Conservation (phyloP, 1,140 invertebrate species). For the Camponotus vicinus region DNA sequence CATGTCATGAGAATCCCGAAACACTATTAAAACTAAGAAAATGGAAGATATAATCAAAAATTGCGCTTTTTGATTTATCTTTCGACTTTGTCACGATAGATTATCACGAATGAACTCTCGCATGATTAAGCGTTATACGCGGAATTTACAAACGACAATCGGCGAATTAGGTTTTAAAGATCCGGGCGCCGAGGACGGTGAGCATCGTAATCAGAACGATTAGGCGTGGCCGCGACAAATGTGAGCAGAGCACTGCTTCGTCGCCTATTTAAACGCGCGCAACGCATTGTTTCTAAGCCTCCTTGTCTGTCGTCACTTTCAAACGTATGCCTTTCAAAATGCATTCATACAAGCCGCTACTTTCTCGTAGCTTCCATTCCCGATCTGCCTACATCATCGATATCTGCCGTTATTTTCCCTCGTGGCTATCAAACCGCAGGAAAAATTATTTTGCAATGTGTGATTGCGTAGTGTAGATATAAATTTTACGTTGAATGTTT, state of each 20-base stretch:
- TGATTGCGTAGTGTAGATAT: background rate
- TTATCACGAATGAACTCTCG: conserved; percentile 10
- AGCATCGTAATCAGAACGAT: conserved; percentile 78
- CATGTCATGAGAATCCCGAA: background rate
- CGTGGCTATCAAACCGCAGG: background rate
- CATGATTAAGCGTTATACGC: conserved; percentile 17
- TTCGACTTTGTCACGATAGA: background rate
- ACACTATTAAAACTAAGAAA: background rate
- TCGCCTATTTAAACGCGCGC: conserved; percentile 60
- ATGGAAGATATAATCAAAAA: background rate
- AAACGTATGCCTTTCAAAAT: conserved; percentile 34
- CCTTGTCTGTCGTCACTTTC: conserved; percentile 58
- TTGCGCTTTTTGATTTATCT: background rate
- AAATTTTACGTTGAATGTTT: conserved; percentile 26
- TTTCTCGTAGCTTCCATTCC: conserved; percentile 62
- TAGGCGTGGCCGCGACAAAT: conserved; percentile 78
- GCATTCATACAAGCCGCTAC: conserved; percentile 43
- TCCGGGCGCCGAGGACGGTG: conserved; percentile 62
- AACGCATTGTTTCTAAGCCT: conserved; percentile 64
- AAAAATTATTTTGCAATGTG: conserved; percentile 10
- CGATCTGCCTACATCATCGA: conserved; percentile 48
- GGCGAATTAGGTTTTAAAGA: conserved; percentile 60
- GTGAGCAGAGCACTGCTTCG: conserved; percentile 64
- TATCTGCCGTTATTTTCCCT: conserved; percentile 31
- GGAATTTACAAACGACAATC: conserved; percentile 1